Evolutionary conservation across 2,113 vertebrate genomes (phyloP), one percentile per base, ranked within the genome.

Genomic region (Chaetura pelagica): DNA sequence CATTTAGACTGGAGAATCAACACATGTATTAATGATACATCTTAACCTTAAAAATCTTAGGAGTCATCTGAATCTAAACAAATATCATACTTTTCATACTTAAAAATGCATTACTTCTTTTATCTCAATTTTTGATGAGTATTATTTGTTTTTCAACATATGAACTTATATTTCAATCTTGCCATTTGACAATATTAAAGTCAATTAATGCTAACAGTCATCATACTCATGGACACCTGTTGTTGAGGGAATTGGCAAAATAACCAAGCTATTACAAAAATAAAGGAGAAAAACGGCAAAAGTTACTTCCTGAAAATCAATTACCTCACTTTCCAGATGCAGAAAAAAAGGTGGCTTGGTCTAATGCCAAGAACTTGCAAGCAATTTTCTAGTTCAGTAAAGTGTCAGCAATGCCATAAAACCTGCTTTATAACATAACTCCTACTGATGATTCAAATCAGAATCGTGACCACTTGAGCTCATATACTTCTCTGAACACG

Each of bases 361-460:
- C 69, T 79, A 68, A n/a, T 69, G 18, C 38, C n/a, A 87, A 69
- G 54, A 79, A 79, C 24, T 57, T 38, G 38, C 49, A 57, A 79
- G 51, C 10, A 38, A 48, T 87, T 93, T 80, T 73, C 62, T 83
- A 52, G 27, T 34, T 94, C 61, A 80, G 42, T 1, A 10, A 92
- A 76, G 59, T 58, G 63, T 74, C 68, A 93, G 77, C 61, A 92
- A 96, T 73, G 91, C 21, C 80, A 94, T 57, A 73, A 44, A 71
- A 73, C 55, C 71, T 80, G 71, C 87, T 95, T 74, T 83, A 86
- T 85, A 80, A 67, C 38, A 34, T 51, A 90, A 77, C n/a, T 83
- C 54, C 48, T 29, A 79, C 42, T 72, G 62, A 40, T 91, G 44
- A 95, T 77, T 93, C 88, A 93, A 90, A 49, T 6, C 64, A 54